phyloP scores from a whole-genome alignment of 2,888 invertebrate species.

The Anthophora plumipes region DNA sequence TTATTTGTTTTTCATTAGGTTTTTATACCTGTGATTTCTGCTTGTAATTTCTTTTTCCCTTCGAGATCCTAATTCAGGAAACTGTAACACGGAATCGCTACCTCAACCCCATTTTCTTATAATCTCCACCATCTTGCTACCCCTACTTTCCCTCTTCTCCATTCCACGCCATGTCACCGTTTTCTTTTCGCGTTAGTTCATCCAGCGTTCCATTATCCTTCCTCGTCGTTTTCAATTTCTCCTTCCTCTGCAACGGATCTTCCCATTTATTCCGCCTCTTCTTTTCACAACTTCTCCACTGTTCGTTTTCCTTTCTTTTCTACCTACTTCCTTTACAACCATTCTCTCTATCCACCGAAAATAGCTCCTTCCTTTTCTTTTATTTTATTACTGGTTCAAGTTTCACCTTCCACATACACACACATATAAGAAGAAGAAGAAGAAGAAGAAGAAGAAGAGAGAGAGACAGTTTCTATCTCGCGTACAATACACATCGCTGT shows the following conservation, averaged over 20 bases:
- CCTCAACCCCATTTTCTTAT: not conserved
- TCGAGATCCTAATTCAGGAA: not conserved
- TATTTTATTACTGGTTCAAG: conserved; percentile 13
- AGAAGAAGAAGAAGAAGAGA: too few relatives aligned
- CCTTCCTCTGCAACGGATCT: not conserved
- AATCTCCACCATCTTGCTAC: not conserved
- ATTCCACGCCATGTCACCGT: not conserved
- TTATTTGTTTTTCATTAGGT: too few relatives aligned
- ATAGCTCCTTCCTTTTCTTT: not conserved
- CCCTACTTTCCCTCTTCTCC: not conserved
- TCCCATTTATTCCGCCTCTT: not conserved
- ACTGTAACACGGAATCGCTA: not conserved
- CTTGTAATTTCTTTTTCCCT: not conserved
- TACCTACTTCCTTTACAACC: not conserved
- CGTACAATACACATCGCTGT: too few relatives aligned
- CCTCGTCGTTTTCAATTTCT: conserved; percentile 10
- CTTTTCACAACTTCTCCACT: not conserved
- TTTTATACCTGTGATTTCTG: too few relatives aligned
- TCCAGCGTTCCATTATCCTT: not conserved
- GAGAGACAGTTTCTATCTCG: too few relatives aligned
- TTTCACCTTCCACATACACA: not conserved
- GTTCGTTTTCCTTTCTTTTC: not conserved
- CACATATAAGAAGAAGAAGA: too few relatives aligned
- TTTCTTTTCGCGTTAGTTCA: conserved; percentile 7
- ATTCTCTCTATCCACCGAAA: not conserved